Conservation (phyloP, 53 echinoderm and acorn worm genomes). For the Paelopatides confundens region DNA sequence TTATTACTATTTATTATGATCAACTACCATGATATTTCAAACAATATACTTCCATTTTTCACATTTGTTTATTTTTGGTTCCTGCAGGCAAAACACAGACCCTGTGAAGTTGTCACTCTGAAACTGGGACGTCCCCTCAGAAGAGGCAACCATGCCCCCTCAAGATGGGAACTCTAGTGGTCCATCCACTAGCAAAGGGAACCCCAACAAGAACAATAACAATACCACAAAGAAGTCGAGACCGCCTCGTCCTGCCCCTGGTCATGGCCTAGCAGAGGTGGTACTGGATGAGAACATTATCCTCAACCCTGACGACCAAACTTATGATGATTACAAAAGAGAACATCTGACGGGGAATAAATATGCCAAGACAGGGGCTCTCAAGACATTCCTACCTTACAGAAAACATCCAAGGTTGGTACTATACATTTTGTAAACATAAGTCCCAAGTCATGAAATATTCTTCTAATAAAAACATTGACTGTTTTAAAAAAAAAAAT, state of each 20-base stretch:
- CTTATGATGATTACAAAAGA: neutral
- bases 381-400: conserved; percentile 74
- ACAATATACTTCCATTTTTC: neutral
- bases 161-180: conserved; percentile 15
- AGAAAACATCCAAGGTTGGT: conserved; percentile 78
- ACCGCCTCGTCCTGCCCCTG: neutral
- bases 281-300: conserved; percentile 24
- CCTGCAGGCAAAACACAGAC: neutral
- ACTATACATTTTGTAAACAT: neutral
- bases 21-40: no score
- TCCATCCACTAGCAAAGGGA: conserved; percentile 18
- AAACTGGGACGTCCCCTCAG: neutral
- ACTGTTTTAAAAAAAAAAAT: no score
- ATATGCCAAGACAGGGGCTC: conserved; percentile 49
- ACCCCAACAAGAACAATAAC: conserved; percentile 22
- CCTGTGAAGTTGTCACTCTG: neutral
- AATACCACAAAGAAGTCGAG: neutral
- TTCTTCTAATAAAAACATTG: no score
- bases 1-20: no score
- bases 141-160: conserved; percentile 11
- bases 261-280: conserved; percentile 16
- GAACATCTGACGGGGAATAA: conserved; percentile 34
- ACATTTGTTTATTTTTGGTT: neutral
- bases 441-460: no score
- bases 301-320: conserved; percentile 8